Evolutionary conservation across 2,797 vertebrate genomes (phyloP), one percentile per base, ranked within the genome.

Genomic region (Myotis daubentonii): DNA sequence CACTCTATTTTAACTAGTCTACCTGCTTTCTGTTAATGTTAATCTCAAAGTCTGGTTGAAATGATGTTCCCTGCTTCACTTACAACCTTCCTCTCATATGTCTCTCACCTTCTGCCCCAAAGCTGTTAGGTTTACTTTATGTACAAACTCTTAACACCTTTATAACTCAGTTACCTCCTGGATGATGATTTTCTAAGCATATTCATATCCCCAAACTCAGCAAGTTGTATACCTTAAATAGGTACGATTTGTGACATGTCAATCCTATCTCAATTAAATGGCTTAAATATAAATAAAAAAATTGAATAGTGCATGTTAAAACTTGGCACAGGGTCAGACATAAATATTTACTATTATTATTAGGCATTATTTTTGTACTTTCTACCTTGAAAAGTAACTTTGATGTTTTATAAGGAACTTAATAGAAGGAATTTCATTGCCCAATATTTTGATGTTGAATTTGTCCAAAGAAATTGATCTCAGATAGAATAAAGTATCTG

Each of bases 401-500:
- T 86, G 62, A 25, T 55, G 3, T 79, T 90, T 82, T 90, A 51
- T 57, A 65, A 62, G 44, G 5, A 90, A 49, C 12, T 76, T 83
- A 79, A 41, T 74, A 91, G 78, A 79, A 79, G 33, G 25, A 89
- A 72, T 72, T 86, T 86, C 12, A 84, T 87, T 83, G n/a, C 5
- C 13, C 28, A 75, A 80, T 15, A 91, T 47, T 94, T 85, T 91
- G 6, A 65, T 76, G 76, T 91, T 51, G 38, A 87, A 47, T 80
- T 92, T 89, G 28, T 57, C 23, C 36, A 57, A 36, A 83, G 65
- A 80, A 81, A 81, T 62, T 65, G 36, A 80, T 81, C 47, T 92
- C 17, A 96, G 93, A 41, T 91, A 33, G 2, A 89, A 87, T 91
- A 75, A 97, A 70, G 88, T 74, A 84, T 85, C 70, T 66, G 23